These are phyloP conservation scores for Tachuris rubrigastra DNA, from an alignment of 2,113 vertebrate genomes.

Conservation along the genomic window DNA sequence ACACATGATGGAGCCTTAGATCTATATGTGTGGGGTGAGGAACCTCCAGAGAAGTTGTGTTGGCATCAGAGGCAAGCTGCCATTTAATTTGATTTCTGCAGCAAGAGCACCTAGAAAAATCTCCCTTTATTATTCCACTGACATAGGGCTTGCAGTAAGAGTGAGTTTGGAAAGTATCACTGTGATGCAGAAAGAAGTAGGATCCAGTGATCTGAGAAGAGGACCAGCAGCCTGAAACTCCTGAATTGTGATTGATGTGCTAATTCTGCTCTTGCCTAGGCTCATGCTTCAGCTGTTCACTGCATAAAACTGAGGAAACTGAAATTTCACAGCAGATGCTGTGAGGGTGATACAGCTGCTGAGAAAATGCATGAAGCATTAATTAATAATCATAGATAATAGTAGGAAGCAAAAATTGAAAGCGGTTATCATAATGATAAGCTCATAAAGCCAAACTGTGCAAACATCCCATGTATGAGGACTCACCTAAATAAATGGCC, in stretches of 20 bases:
- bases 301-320: neutral
- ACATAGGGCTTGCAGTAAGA: neutral
- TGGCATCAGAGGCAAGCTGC: neutral
- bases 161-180: neutral
- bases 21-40: neutral
- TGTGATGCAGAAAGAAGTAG: neutral
- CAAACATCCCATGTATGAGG: neutral
- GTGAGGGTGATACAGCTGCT: neutral
- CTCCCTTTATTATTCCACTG: neutral
- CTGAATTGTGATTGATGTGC: neutral
- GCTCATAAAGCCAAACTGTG: neutral
- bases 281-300: neutral
- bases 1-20: neutral
- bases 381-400: conserved; percentile 8
- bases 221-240: neutral
- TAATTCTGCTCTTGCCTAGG: neutral
- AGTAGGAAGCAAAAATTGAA: neutral
- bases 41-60: neutral
- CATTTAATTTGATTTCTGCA: conserved; percentile 7
- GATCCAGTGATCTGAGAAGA: neutral
- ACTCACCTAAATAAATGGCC: neutral
- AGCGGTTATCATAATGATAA: neutral
- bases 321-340: neutral
- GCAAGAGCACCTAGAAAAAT: neutral
- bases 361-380: conserved; percentile 1